Evolutionary conservation across 2,113 vertebrate genomes (phyloP).

Genomic region (Alexandromys fortis): DNA sequence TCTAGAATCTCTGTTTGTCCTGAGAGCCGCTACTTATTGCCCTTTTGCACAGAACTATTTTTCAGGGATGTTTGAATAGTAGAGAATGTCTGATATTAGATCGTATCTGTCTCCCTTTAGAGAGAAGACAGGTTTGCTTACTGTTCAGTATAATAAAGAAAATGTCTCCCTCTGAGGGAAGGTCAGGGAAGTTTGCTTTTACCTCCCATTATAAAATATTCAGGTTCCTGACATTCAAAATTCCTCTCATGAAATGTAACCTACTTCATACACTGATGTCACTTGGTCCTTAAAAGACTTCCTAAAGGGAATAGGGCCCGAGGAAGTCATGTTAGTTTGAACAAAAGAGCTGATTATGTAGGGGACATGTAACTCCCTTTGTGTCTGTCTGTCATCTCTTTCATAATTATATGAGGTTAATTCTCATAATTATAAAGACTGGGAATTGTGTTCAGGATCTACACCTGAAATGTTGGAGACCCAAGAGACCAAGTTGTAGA

Average conservation of each 20-base stretch:
- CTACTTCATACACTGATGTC: not conserved
- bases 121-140: conserved; percentile 1
- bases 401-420: not conserved
- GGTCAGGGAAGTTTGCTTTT: not conserved
- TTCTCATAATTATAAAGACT: not conserved
- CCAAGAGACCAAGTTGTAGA: not conserved
- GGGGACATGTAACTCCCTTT: not conserved
- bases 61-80: conserved; percentile 8
- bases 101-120: conserved; percentile 27
- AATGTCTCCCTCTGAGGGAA: not conserved
- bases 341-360: not conserved
- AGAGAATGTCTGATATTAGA: conserved; percentile 22
- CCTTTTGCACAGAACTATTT: conserved; percentile 40
- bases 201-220: conserved; percentile 51
- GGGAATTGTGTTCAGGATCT: not conserved
- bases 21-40: not conserved
- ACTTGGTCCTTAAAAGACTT: not conserved
- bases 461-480: not conserved
- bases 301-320: not conserved
- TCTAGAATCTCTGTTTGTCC: not conserved
- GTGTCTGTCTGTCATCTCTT: not conserved
- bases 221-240: not conserved
- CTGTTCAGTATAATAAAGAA: conserved; percentile 24
- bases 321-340: not conserved
- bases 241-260: conserved; percentile 20